Conservation (phyloP, 2,888 invertebrate species). For the Platycheirus albimanus region DNA sequence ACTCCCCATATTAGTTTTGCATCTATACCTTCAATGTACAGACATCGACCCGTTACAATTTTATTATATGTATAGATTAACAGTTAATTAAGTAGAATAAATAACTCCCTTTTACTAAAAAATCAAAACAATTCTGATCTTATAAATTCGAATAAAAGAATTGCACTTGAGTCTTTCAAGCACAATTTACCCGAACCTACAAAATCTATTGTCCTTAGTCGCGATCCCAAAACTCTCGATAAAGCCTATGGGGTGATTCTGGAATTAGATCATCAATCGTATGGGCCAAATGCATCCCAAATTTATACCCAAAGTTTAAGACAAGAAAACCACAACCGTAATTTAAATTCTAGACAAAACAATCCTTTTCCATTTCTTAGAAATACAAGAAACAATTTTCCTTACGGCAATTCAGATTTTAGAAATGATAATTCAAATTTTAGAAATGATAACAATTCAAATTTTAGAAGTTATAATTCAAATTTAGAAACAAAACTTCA, state of each 20-base stretch:
- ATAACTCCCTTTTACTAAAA: background rate
- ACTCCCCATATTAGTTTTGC: too few relatives aligned
- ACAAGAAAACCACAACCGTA: background rate
- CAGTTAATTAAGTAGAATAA: background rate
- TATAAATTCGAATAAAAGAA: too few relatives aligned
- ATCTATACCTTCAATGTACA: too few relatives aligned
- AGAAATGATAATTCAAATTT: too few relatives aligned
- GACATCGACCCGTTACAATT: too few relatives aligned
- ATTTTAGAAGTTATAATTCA: background rate
- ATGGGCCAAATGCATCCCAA: background rate
- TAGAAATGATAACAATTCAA: background rate
- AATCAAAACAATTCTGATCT: background rate
- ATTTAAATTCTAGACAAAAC: too few relatives aligned
- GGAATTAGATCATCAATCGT: conserved; percentile 12
- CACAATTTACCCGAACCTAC: too few relatives aligned
- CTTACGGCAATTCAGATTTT: background rate
- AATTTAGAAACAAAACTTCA: too few relatives aligned
- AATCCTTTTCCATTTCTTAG: background rate
- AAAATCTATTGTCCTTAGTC: too few relatives aligned
- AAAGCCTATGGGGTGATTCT: background rate
- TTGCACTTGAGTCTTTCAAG: too few relatives aligned
- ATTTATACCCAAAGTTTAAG: too few relatives aligned
- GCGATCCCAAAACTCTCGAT: background rate
- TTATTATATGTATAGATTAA: too few relatives aligned
- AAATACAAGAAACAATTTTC: background rate